Evolutionary conservation across 2,113 vertebrate species (phyloP).

Genomic region (Engraulis encrasicolus): DNA sequence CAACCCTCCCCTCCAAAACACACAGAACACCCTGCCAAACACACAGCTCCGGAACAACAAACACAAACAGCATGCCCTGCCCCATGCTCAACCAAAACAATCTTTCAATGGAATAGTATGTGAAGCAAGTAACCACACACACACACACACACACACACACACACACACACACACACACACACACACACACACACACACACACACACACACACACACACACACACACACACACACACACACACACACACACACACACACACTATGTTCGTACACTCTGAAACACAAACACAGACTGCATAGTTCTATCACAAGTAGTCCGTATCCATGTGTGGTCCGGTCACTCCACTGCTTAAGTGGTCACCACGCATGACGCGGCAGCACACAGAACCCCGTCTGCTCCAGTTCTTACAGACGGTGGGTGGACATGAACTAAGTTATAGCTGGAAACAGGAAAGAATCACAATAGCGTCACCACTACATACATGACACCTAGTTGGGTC

Average conservation of each 20-base stretch:
- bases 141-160: too few species aligned
- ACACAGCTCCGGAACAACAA: background rate
- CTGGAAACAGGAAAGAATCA: background rate
- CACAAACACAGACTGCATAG: too few species aligned
- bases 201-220: constrained; percentile 23
- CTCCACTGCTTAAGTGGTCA: too few species aligned
- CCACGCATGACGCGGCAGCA: too few species aligned
- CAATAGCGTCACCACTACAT: too few species aligned
- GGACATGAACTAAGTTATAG: background rate
- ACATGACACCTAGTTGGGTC: too few species aligned
- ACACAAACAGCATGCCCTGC: background rate
- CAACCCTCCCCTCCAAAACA: too few species aligned
- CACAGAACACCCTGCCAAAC: background rate
- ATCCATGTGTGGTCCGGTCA: constrained; percentile 6
- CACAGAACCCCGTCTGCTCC: too few species aligned
- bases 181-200: constrained; percentile 11
- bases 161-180: too few species aligned
- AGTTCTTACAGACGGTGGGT: constrained; percentile 14
- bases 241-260: background rate
- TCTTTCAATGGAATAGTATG: background rate
- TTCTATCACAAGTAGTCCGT: too few species aligned
- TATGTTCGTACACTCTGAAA: too few species aligned
- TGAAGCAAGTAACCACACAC: background rate
- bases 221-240: background rate
- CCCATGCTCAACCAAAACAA: background rate